Conservation (phyloP, 2,797 vertebrate genomes). For the Rhinoraja longicauda region DNA sequence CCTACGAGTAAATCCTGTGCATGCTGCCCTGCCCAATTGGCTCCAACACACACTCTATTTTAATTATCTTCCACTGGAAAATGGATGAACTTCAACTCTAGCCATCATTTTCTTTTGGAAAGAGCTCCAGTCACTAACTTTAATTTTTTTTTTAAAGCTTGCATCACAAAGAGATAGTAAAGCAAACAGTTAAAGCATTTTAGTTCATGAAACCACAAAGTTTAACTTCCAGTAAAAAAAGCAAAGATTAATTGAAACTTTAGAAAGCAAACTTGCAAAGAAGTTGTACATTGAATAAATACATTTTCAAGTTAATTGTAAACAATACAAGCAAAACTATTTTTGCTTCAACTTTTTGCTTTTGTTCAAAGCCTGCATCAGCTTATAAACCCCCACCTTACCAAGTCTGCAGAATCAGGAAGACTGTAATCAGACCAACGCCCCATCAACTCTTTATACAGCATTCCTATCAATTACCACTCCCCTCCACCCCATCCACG, state of each 20-base stretch:
- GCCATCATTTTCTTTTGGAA: too few species aligned
- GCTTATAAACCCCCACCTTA: too few species aligned
- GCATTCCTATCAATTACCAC: not conserved
- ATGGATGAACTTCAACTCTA: too few species aligned
- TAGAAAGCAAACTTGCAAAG: not conserved
- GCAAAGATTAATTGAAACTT: not conserved
- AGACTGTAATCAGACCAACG: too few species aligned
- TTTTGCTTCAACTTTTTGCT: too few species aligned
- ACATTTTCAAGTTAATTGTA: not conserved
- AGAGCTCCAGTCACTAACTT: too few species aligned
- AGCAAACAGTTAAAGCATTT: not conserved
- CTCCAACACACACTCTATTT: not conserved
- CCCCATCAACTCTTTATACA: not conserved
- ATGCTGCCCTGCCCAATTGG: not conserved
- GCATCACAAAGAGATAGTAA: too few species aligned
- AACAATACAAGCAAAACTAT: not conserved
- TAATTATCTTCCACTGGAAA: not conserved
- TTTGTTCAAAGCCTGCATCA: too few species aligned
- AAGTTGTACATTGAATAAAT: not conserved
- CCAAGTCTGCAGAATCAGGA: too few species aligned
- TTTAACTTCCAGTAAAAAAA: not conserved
- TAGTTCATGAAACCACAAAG: not conserved
- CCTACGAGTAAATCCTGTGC: too few species aligned
- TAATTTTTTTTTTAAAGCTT: too few species aligned
- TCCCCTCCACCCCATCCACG: not conserved